These are phyloP conservation scores for Rousettus madagascariensis DNA, from an alignment of 2,797 vertebrate genomes.

Conservation along the genomic window DNA sequence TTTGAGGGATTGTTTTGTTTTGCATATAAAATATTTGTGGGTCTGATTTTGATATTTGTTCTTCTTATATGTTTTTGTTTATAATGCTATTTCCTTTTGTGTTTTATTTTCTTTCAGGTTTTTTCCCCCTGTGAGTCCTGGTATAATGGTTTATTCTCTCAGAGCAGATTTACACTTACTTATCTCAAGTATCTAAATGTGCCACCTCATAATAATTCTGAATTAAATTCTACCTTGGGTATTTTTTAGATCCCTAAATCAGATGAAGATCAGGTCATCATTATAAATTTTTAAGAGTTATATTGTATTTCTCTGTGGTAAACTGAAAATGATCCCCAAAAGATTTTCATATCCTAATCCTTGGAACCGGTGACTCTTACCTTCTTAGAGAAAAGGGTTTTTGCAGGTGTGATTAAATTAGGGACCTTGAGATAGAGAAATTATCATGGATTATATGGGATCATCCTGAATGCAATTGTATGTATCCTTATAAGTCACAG, in stretches of 20 bases:
- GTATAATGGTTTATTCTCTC: neutral
- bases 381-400: neutral
- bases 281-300: neutral
- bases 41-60: no score
- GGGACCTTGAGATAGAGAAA: neutral
- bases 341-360: neutral
- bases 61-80: no score
- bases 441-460: neutral
- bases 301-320: neutral
- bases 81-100: neutral
- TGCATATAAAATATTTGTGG: no score
- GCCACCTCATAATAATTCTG: neutral
- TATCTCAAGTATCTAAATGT: neutral
- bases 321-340: neutral
- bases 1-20: no score
- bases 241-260: neutral
- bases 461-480: neutral
- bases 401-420: neutral
- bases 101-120: neutral
- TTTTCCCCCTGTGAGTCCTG: neutral
- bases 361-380: neutral
- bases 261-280: neutral
- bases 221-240: neutral
- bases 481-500: neutral
- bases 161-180: neutral